A percentile compares a stretch with the other conserved stretches of the same genome.
Evolutionary conservation across 2,888 invertebrate species (phyloP).

Genomic region (Himalopsyche tibetana): DNA sequence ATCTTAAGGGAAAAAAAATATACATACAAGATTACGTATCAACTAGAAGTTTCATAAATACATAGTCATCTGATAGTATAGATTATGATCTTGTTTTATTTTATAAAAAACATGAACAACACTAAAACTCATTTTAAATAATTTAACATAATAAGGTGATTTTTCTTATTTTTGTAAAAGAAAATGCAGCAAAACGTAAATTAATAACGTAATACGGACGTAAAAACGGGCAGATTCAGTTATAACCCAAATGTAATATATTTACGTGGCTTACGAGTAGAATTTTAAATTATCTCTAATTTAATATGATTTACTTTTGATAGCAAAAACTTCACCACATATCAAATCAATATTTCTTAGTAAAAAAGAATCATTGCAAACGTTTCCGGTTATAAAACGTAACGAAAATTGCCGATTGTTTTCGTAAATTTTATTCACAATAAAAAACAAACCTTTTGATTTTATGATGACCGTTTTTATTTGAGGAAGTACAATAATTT

Average conservation of each 20-base stretch:
- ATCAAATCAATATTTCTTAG: background rate
- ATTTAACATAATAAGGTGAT: too few relatives aligned
- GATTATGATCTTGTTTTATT: too few relatives aligned
- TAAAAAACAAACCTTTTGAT: background rate
- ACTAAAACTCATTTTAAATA: too few relatives aligned
- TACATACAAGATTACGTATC: too few relatives aligned
- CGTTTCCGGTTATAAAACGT: background rate
- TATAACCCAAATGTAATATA: background rate
- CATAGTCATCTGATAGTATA: too few relatives aligned
- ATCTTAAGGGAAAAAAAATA: too few relatives aligned
- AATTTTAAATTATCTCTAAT: background rate
- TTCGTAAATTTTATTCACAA: background rate
- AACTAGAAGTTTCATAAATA: too few relatives aligned
- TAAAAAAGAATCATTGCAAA: background rate
- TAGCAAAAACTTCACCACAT: background rate
- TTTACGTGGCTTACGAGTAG: background rate
- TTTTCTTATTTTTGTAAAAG: too few relatives aligned
- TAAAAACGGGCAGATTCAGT: background rate
- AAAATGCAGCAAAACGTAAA: background rate
- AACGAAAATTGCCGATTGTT: background rate
- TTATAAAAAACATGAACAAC: too few relatives aligned
- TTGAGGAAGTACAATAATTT: background rate
- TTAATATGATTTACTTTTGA: conserved; percentile 2
- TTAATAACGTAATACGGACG: background rate
- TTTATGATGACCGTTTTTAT: background rate